Evolutionary conservation across 2,888 invertebrate species (phyloP), one percentile per base, ranked within the genome.

Genomic region (Heteromurus nitidus): DNA sequence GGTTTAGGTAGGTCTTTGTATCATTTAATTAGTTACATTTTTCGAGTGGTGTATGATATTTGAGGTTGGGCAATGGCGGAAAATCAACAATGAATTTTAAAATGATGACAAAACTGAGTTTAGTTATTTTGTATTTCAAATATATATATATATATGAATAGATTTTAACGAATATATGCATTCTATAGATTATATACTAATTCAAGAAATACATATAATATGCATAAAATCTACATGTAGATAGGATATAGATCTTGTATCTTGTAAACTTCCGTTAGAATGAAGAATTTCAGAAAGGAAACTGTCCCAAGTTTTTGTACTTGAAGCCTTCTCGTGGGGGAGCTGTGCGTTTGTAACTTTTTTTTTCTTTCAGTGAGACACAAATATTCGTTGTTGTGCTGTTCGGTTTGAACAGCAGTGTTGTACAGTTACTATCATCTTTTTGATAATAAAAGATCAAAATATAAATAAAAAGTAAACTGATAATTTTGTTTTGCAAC

Each of bases 371-470:
- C 44, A 68, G 11, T 69, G 31, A 24, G 20, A 50, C n/a, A 16
- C 20, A n/a, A 13, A 62, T 65, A 36, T 64, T 53, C 64, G 53
- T 65, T 64, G 44, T 67, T 67, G 67, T 67, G 68, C 68, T 55
- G 58, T 68, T 60, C 58, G n/a, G 64, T 67, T 58, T 58, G 28
- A 68, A 53, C 42, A 76, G 44, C n/a, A 76, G 75, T 76, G 67
- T 76, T 76, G 75, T 76, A 76, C 75, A 76, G 75, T 58, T 58
- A 76, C 67, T 76, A 76, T 76, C 67, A 16, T 31, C 20, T 24
- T 67, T 76, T 67, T 76, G 26, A 76, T 76, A 76, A 76, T 67
- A 67, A 67, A 76, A 55, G 31, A 44, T 7, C 11, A 7, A 44
- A 11, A 24, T 22, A 31, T n/a, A n/a, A n/a, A n/a, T n/a, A n/a